Conservation (phyloP, 2,797 vertebrate genomes). For the Sebastes hubbsi region DNA sequence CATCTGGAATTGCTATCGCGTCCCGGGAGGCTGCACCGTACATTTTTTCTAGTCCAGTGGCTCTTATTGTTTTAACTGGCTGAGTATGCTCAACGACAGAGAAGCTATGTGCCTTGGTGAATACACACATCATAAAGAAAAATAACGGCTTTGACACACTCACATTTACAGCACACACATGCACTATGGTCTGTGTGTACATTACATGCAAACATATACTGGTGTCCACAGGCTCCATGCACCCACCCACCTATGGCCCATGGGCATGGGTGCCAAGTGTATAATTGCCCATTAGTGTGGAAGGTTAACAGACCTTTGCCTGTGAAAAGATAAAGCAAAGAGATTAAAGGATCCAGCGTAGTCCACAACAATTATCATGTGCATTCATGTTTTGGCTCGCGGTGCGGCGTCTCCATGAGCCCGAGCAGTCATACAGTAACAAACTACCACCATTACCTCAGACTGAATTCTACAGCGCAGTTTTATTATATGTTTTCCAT, state of each 20-base stretch:
- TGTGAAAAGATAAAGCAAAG: slow-evolving; percentile 50
- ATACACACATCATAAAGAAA: slow-evolving; percentile 65
- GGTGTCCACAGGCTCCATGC: slow-evolving; percentile 50
- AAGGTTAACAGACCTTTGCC: slow-evolving; percentile 64
- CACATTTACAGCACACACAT: slow-evolving; percentile 32
- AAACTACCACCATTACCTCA: slow-evolving; percentile 70
- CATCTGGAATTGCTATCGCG: slow-evolving; percentile 68
- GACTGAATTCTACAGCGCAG: slow-evolving; percentile 40
- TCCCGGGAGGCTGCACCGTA: slow-evolving; percentile 63
- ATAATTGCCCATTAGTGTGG: slow-evolving; percentile 61
- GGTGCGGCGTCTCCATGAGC: slow-evolving; percentile 30
- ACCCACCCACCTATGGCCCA: neutral
- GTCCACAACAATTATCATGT: slow-evolving; percentile 44
- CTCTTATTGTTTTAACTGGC: slow-evolving; percentile 78
- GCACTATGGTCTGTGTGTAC: slow-evolving; percentile 29
- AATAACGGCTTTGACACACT: slow-evolving; percentile 49
- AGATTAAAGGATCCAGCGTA: slow-evolving; percentile 42
- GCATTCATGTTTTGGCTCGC: slow-evolving; percentile 59
- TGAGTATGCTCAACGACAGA: slow-evolving; percentile 74
- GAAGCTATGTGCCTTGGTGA: slow-evolving; percentile 84
- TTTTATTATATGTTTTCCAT: slow-evolving; percentile 19
- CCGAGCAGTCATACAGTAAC: slow-evolving; percentile 30
- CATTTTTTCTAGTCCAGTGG: slow-evolving; percentile 73
- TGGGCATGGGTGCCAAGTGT: slow-evolving; percentile 34
- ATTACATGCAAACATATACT: slow-evolving; percentile 49